These are phyloP conservation scores for Conus ventricosus DNA, from an alignment of 1,140 invertebrate species.

Conservation along the genomic window DNA sequence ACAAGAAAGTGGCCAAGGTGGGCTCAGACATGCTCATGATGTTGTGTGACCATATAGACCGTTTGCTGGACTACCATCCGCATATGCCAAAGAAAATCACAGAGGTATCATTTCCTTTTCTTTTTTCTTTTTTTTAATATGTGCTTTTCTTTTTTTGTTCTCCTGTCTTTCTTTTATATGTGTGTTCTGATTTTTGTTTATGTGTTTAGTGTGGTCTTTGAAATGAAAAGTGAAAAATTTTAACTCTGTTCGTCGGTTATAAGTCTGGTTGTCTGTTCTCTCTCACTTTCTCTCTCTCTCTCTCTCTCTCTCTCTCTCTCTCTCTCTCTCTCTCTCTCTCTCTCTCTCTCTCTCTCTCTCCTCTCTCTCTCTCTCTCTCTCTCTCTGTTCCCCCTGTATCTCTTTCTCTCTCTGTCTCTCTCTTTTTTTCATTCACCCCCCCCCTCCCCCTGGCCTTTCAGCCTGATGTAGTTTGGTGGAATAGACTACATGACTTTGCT, in stretches of 20 bases:
- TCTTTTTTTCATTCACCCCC: neutral
- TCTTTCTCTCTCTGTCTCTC: neutral
- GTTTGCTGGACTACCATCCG: slow-evolving; percentile 85
- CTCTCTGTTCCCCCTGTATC: too few species aligned
- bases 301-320: too few species aligned
- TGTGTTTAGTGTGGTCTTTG: too few species aligned
- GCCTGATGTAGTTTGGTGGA: too few species aligned
- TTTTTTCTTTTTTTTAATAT: too few species aligned
- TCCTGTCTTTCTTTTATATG: too few species aligned
- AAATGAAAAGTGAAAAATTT: neutral
- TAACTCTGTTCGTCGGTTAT: neutral
- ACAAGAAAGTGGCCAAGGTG: slow-evolving; percentile 89
- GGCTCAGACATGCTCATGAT: slow-evolving; percentile 89
- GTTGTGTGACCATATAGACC: slow-evolving; percentile 86
- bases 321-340: neutral
- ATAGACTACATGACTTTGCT: too few species aligned
- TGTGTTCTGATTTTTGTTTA: too few species aligned
- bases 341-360: neutral
- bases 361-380: neutral
- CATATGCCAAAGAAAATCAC: slow-evolving; percentile 85
- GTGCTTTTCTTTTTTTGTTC: neutral
- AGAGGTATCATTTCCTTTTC: slow-evolving; percentile 76
- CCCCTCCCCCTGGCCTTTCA: too few species aligned
- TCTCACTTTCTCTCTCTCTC: too few species aligned
- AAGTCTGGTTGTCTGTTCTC: too few species aligned